These are phyloP conservation scores for Parnassius orleans DNA, from an alignment of 2,888 invertebrate genomes.

Conservation along the genomic window DNA sequence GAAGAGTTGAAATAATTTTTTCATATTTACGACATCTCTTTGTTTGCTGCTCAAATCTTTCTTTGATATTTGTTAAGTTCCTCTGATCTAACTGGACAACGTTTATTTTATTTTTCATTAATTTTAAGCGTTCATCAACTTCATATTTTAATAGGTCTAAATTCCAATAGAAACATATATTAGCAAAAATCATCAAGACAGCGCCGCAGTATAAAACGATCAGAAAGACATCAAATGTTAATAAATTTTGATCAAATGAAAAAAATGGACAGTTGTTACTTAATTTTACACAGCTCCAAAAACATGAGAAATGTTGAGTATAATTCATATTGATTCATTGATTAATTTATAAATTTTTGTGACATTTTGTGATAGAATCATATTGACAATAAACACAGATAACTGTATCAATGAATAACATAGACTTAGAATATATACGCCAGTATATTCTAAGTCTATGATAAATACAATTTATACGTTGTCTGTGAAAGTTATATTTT, in stretches of 20 bases:
- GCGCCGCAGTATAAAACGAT: conserved; percentile 51
- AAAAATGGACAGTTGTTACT: conserved; percentile 58
- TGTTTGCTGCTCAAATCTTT: conserved; percentile 55
- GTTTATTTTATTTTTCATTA: conserved; percentile 54
- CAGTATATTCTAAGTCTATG: too few species aligned
- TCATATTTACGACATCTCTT: conserved; percentile 48
- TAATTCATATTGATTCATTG: conserved; percentile 27
- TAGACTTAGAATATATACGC: too few species aligned
- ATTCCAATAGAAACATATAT: conserved; percentile 61
- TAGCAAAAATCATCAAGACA: conserved; percentile 50
- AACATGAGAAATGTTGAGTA: conserved; percentile 43
- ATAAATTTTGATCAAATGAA: conserved; percentile 52
- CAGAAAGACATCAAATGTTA: conserved; percentile 54
- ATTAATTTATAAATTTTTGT: conserved; percentile 23
- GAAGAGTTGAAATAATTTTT: conserved; percentile 47
- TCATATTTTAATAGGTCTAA: conserved; percentile 53
- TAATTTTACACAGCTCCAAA: conserved; percentile 63
- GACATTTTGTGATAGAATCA: too few species aligned
- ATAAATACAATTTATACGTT: too few species aligned
- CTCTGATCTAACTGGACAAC: conserved; percentile 53
- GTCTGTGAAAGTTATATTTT: too few species aligned
- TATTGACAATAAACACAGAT: too few species aligned
- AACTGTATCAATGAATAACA: too few species aligned
- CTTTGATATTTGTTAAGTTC: conserved; percentile 51
- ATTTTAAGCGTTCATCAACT: conserved; percentile 52